These are phyloP conservation scores for Leucophenga varia DNA, from an alignment of 1,140 invertebrate genomes.

Conservation along the genomic window DNA sequence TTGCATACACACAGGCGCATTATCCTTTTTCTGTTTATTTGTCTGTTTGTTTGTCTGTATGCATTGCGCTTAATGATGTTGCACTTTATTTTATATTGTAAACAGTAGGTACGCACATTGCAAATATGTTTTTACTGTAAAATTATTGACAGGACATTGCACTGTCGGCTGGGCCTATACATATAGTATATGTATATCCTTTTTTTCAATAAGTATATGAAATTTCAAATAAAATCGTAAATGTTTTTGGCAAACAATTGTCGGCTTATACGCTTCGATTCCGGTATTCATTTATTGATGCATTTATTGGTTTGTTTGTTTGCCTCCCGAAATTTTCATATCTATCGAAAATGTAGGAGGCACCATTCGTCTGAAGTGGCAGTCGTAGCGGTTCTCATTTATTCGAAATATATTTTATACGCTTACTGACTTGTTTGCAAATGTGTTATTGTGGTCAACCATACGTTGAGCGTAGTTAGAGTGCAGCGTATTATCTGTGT, in stretches of 20 bases:
- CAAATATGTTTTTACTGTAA: no score
- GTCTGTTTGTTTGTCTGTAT: neutral
- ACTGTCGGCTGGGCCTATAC: conserved; percentile 2
- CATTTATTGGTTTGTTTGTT: no score
- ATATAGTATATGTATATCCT: neutral
- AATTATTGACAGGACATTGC: conserved; percentile 20
- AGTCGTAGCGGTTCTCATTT: neutral
- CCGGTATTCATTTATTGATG: no score
- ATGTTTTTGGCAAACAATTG: conserved; percentile 52
- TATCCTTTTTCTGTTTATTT: conserved; percentile 41
- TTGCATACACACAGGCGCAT: conserved; percentile 24
- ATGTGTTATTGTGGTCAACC: no score
- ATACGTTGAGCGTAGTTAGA: no score
- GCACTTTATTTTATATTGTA: neutral
- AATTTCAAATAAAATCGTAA: conserved; percentile 50
- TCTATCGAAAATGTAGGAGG: neutral
- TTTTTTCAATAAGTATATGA: conserved; percentile 44
- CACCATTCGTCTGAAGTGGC: conserved; percentile 1
- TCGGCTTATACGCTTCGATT: no score
- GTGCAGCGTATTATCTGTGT: no score
- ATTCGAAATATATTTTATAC: conserved; percentile 26
- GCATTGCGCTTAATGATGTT: conserved; percentile 3
- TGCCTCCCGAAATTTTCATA: neutral
- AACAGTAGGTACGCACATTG: no score
- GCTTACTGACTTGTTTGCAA: conserved; percentile 32